Evolutionary conservation across 92 coral and sea anemone species (phyloP), one percentile per base, ranked within the genome.

Genomic region (Phenganax subtilis): DNA sequence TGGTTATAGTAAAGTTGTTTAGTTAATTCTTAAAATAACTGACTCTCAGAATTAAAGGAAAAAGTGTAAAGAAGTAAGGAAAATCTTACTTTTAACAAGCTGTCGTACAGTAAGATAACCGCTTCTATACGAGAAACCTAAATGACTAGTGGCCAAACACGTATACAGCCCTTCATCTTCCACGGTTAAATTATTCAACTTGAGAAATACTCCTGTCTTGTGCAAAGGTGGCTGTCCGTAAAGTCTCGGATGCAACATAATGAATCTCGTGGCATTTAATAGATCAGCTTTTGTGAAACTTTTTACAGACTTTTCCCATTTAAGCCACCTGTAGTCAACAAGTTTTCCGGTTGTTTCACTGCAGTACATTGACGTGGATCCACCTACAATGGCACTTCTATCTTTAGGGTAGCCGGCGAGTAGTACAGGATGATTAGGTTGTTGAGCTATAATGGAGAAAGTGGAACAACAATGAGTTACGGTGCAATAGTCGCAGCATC

Each of bases 351-450:
- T 54, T 0, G 67, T 64, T 51, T 79, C 83, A 63, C 74, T 62
- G 30, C 83, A 79, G 11, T 15, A 65, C 55, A 79, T 17, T 1
- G 74, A 20, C 8, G 28, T 60, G 1, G 74, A 61, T 9, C 52
- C 29, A 65, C 83, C 83, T 51, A 65, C 61, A 0, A 65, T 10
- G 7, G 71, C 61, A 1, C 61, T 79, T 31, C 52, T 63, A 12
- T 64, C 55, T 64, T 79, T 79, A 16, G 83, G 83, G 55, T 79
- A 79, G 25, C 83, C 83, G 0, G 74, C 73, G 10, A 79, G 83
- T 12, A 79, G 72, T 16, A 58, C 59, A 3, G 83, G 74, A 20
- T 27, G 57, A 17, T 25, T 12, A 5, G 37, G 73, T 14, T 16
- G 7, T 53, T 9, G 56, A 10, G 25, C 82, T 77, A 25, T 3